Base-by-base conservation (phyloP, 2,888 invertebrate genomes). In the Yponomeuta cagnagella region DNA sequence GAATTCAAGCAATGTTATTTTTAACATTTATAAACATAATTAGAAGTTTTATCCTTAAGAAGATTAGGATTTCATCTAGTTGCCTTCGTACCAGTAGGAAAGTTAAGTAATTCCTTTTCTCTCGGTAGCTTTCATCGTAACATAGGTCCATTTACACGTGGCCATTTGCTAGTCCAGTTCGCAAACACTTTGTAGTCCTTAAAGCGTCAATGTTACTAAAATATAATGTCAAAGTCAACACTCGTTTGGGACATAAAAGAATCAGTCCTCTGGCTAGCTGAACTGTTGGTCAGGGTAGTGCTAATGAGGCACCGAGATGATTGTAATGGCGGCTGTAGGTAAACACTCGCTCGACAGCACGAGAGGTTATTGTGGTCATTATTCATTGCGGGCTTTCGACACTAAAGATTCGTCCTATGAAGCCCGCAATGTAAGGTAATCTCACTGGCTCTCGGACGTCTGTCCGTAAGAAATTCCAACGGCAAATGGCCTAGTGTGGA, bases 1-100 rank as follows among this genome's bases (percentile, higher is more conserved):
- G 83, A 81, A 87, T 82, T 83, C 78, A 91, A 92, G 92, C 92
- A 91, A 92, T 92, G 89, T 90, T 91, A 91, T 91, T 90, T 92
- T 90, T 90, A 92, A 91, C 86, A 74, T 89, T 89, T 87, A 82
- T 84, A 90, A 90, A 84, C 79, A 81, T 91, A 91, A 89, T 89
- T 91, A 90, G 89, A 90, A 58, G 84, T 90, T 90, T 90, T 90
- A 92, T 90, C 88, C 83, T 81, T 92, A 91, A 91, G 89, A 82
- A 68, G 92, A 15, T 12, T 92, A 92, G 92, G 88, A 86, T 89
- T 91, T 90, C 90, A 90, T 92, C 86, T 92, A 92, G 92, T 88
- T 90, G 92, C 91, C 91, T 92, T 92, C 85, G 89, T 91, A 90
- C 87, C 84, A 78, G 86, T 90, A 92, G 90, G 89, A 88, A 86